These are phyloP conservation scores for Eulithis prunata DNA, from an alignment of 2,888 invertebrate genomes.

Conservation along the genomic window DNA sequence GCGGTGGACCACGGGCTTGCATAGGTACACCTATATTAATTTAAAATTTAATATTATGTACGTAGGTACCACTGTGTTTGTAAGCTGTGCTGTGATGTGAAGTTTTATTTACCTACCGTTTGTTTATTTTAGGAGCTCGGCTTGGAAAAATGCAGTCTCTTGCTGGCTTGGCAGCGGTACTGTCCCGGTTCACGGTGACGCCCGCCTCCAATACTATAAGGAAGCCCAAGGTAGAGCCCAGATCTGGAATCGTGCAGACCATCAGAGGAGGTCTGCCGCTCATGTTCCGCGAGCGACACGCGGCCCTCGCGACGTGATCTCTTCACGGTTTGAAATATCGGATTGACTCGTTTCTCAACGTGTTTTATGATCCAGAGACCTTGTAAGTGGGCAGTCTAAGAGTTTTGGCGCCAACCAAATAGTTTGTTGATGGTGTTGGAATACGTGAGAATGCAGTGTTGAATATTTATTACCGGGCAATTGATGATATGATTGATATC, in stretches of 20 bases:
- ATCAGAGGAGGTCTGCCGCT: constrained; percentile 61
- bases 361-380: too few species aligned
- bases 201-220: constrained; percentile 56
- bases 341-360: too few species aligned
- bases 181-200: constrained; percentile 57
- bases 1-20: constrained; percentile 63
- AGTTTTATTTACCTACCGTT: background rate
- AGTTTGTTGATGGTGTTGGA: too few species aligned
- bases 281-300: constrained; percentile 36
- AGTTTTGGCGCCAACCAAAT: too few species aligned
- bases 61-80: too few species aligned
- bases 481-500: too few species aligned
- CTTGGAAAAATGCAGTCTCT: constrained; percentile 72
- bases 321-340: background rate
- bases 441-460: too few species aligned
- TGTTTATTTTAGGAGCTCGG: constrained; percentile 57
- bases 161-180: constrained; percentile 67
- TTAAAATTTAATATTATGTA: background rate
- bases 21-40: constrained; percentile 53
- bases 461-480: too few species aligned
- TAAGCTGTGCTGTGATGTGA: too few species aligned
- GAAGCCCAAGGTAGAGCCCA: constrained; percentile 51
- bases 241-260: constrained; percentile 60
- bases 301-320: background rate
- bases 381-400: too few species aligned